Base-by-base conservation (phyloP, 2,888 invertebrate genomes). In the Petrolisthes cinctipes region DNA sequence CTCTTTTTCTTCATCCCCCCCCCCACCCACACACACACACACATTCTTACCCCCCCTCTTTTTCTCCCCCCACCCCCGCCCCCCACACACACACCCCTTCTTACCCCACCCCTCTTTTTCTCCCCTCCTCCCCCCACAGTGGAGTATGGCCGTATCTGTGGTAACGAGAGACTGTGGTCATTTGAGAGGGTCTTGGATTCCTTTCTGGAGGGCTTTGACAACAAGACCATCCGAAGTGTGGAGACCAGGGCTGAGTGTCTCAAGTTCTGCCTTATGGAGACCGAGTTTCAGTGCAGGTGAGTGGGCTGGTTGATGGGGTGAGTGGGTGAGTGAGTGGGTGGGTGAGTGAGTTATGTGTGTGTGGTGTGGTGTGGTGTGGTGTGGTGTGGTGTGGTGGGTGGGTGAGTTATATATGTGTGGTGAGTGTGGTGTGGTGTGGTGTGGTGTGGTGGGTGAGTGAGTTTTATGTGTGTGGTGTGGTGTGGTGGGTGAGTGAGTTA, bases 171-270 rank as follows among this genome's bases (percentile, higher is more conserved):
- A 4, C 91, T 93, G n/a, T 93, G 93, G 93, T 93, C 94, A 7
- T 94, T 94, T 91, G 94, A 94, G 90, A 91, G 94, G 53, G 94
- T 94, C 61, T 92, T 93, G 7, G 94, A 93, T 79, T 92, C 93
- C 5, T 92, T 92, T 83, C 91, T 93, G 68, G 93, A 93, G 81
- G 93, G 93, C 17, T 93, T 92, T 91, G 93, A 93, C 89, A 93
- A 93, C 91, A 92, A 92, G 86, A 92, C 92, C 86, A 92, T 92
- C 57, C 91, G 92, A 20, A 92, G 92, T 76, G 92, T 93, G 4
- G 92, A 92, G 89, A 92, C 92, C 20, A 92, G 93, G 90, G 92
- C 92, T 6, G 93, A 93, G 84, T 94, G 94, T 91, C 92, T 93
- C 89, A 93, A 93, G 82, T 92, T 93, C 73, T 94, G 94, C 90